Evolutionary conservation across 2,113 vertebrate genomes (phyloP), one percentile per base, ranked within the genome.

Genomic region (Zosterops hypoxanthus): DNA sequence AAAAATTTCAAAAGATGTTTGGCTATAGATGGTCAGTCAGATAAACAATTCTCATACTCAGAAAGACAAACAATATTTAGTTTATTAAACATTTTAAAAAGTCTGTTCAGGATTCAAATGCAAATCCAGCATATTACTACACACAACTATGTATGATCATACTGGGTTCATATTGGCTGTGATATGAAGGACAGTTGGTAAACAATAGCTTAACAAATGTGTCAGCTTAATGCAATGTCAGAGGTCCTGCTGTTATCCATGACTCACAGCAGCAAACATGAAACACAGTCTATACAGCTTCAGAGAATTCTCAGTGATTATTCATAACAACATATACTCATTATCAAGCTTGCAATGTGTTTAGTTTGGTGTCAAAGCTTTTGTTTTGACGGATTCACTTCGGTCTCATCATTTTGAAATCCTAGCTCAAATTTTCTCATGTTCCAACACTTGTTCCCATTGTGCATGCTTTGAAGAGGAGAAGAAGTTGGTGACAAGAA

Each of bases 171-270:
- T 66, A 44, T 16, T 57, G 41, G 82, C 87, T 92, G 90, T 73
- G 61, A 72, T 88, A 82, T 44, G 76, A 87, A 95, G 86, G 69
- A 60, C 23, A 91, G 17, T 26, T 96, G 87, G 29, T 41, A 91
- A 96, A 97, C 79, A 95, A 94, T 76, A 95, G 92, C 47, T 94
- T 92, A 96, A 92, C 52, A 95, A 97, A 96, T 92, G 66, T 61
- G 75, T 92, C 96, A 94, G 88, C 84, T 92, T 90, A 78, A 66
- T 82, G 82, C 83, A 90, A 70, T 83, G 88, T 89, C 80, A 95
- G 92, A 88, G 95, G 91, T 95, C 92, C 88, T 95, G 76, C 95
- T 96, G 95, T 95, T 97, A 88, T 84, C 82, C 86, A 80, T 90
- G 91, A 96, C 47, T 97, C 92, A 72, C 59, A 92, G 79, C 69